phyloP scores from a whole-genome alignment of 2,113 vertebrate species.

The Zingel zingel region DNA sequence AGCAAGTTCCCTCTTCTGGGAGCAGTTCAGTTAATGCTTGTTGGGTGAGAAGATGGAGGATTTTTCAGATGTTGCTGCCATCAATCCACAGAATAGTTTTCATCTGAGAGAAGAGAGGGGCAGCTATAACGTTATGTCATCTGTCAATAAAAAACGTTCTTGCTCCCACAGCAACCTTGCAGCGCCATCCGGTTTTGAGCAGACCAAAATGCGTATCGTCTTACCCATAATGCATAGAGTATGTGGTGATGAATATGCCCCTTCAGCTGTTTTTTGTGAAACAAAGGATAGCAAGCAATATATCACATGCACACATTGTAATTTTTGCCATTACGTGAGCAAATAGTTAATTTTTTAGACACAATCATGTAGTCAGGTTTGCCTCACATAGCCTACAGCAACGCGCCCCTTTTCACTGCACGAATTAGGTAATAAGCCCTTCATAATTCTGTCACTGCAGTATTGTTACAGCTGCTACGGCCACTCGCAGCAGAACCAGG shows the following conservation, averaged over 20 bases:
- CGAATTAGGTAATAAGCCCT: constrained; percentile 60
- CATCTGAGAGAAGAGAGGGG: constrained; percentile 57
- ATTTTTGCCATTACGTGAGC: background rate
- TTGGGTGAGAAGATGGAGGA: constrained; percentile 63
- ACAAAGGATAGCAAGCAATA: constrained; percentile 11
- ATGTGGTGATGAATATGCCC: constrained; percentile 23
- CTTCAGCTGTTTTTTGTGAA: constrained; percentile 42
- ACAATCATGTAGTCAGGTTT: constrained; percentile 11
- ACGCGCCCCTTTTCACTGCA: constrained; percentile 31
- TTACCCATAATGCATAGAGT: constrained; percentile 45
- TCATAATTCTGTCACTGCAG: constrained; percentile 53
- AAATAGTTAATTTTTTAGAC: constrained; percentile 12
- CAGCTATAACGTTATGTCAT: constrained; percentile 59
- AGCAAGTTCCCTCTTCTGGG: constrained; percentile 57
- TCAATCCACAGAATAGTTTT: constrained; percentile 61
- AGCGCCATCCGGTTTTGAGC: constrained; percentile 33
- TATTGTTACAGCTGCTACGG: constrained; percentile 77
- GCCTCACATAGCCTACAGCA: constrained; percentile 22
- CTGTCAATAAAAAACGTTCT: constrained; percentile 67
- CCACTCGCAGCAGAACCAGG: constrained; percentile 47
- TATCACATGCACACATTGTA: background rate
- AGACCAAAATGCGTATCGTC: constrained; percentile 51
- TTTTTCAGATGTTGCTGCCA: constrained; percentile 63
- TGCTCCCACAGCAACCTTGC: constrained; percentile 50
- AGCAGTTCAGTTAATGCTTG: constrained; percentile 64